These are phyloP conservation scores for Onychostruthus taczanowskii DNA, from an alignment of 2,113 vertebrate genomes.

Conservation along the genomic window DNA sequence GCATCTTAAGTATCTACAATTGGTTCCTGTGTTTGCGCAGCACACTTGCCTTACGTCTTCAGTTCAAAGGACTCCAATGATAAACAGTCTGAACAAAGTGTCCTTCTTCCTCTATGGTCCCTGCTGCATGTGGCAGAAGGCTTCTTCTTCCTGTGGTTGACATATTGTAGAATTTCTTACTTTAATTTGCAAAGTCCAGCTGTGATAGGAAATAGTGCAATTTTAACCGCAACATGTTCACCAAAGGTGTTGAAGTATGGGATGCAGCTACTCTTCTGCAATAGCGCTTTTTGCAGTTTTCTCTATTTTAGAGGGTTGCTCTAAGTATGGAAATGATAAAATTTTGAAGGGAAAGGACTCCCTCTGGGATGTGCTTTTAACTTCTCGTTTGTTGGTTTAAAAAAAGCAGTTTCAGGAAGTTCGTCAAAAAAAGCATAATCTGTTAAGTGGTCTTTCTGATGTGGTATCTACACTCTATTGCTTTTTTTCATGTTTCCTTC, in stretches of 20 bases:
- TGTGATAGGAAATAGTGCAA: background rate
- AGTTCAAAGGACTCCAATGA: constrained; percentile 26
- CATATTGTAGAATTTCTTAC: background rate
- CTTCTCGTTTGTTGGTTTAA: background rate
- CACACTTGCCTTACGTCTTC: background rate
- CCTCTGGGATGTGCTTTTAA: background rate
- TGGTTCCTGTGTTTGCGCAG: background rate
- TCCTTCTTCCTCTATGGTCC: background rate
- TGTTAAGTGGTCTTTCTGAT: constrained; percentile 15
- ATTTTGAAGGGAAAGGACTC: background rate
- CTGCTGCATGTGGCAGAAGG: background rate
- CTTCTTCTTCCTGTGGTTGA: constrained; percentile 18
- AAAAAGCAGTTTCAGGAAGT: background rate
- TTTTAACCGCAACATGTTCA: background rate
- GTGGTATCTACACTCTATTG: background rate
- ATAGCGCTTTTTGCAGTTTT: background rate
- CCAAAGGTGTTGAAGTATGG: background rate
- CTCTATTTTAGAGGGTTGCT: background rate
- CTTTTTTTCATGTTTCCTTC: background rate
- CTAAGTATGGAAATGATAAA: background rate
- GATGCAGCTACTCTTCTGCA: background rate
- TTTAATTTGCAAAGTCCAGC: background rate
- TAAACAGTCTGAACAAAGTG: constrained; percentile 30
- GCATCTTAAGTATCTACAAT: constrained; percentile 14
- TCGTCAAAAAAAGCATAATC: background rate